Evolutionary conservation across 2,113 vertebrate genomes (phyloP), one percentile per base, ranked within the genome.

Genomic region (Platichthys stellatus): DNA sequence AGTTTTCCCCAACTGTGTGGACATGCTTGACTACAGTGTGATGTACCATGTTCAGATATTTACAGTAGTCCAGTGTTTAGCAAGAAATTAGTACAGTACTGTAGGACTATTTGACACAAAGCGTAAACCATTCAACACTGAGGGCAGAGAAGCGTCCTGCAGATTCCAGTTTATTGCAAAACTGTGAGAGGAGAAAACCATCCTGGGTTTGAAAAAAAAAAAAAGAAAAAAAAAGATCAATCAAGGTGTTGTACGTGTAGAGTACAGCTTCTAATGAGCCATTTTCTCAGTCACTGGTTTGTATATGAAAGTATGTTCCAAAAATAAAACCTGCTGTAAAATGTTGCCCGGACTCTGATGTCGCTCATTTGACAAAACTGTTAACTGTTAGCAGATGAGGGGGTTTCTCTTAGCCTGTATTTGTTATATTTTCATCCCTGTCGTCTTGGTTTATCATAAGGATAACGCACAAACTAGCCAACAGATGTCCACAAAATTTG

Each of bases 201-300:
- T 80, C 75, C 67, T 65, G 76, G 64, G 72, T 24, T 51, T 20
- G 47, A 40, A 54, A 71, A 65, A 61, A 47, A 45, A 45, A 4
- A 26, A 63, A 69, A 60, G 1, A 4, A 28, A 63, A 73, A 60
- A 59, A 72, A 47, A 51, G 81, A 63, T 62, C 72, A 74, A 80
- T 89, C 74, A 57, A 73, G 77, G 69, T 72, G 78, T 76, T 75
- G 87, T 86, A 83, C 84, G 13, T 78, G 86, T 86, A 78, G 81
- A 90, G 86, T 86, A 81, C 90, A 92, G 85, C 90, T 84, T 93
- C 86, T 80, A 63, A 91, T 90, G 90, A 93, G 92, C 92, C 91
- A 90, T 92, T 93, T 93, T 93, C 90, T 92, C 91, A 90, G 90
- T 93, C 92, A 92, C 91, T 93, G 92, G 92, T 93, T 93, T 93